Base-by-base conservation (phyloP, 2,888 invertebrate species). In the Thecocarcelia acutangulata region DNA sequence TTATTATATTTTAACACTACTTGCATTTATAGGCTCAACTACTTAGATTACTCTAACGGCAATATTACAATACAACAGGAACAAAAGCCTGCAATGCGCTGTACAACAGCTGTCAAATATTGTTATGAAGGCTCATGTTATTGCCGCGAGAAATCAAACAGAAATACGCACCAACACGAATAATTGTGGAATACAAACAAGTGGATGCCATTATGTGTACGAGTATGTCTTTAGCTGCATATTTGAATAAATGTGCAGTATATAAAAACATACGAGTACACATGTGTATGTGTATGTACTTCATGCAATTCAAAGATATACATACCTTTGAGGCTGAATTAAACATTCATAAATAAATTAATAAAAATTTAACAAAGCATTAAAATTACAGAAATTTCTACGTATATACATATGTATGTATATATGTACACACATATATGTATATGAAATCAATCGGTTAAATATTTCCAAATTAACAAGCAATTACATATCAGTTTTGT, bases 91-190 rank as follows among this genome's bases (percentile, higher is more conserved):
- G 58, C 59, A 19, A 76, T 80, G 80, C 80, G 75, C 72, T 59
- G 76, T 68, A 75, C 80, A 80, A 80, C 80, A 80, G 80, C 80
- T 80, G 80, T 80, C 80, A 80, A 76, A 76, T 75, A 72, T 70
- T 80, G 72, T 72, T 76, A 76, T 80, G 72, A 76, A 61, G 80
- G 66, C 66, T 61, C 48, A 80, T 72, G 70, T 56, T 80, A 76
- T 80, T 66, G 80, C 52, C 59, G 52, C 59, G 15, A 54, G 52
- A 44, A 68, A 15, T 24, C 24, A 9, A 19, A 40, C 12, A 24
- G 6, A 52, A 6, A 54, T 54, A 33, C 9, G 13, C 15, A 54
- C n/a, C n/a, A n/a, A n/a, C 24, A 48, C 11, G 33, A 33, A 33
- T 33, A 33, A 33, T 8, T 1, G 1, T 8, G 33, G 9, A 8